Evolutionary conservation across 2,113 vertebrate genomes (phyloP).

Genomic region (Hiodon alosoides): DNA sequence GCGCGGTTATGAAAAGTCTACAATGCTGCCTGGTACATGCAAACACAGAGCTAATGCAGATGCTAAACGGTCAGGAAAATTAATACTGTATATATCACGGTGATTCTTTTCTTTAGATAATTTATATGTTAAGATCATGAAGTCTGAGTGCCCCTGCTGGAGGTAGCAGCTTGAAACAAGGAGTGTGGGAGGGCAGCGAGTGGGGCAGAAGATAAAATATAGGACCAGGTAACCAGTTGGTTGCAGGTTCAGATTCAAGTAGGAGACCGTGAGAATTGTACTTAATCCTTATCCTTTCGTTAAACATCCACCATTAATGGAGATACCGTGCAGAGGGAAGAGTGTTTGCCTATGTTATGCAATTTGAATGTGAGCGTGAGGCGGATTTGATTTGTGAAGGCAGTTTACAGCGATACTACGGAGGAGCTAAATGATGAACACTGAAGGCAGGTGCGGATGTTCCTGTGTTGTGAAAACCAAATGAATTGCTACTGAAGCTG

Average conservation of each 20-base stretch:
- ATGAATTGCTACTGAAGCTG: slow-evolving; percentile 2
- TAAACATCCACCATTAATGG: not conserved
- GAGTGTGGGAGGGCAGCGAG: no score
- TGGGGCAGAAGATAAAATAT: no score
- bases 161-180: no score
- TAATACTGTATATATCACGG: no score
- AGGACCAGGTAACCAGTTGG: no score
- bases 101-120: no score
- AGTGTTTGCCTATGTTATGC: not conserved
- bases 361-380: not conserved
- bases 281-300: not conserved
- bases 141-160: no score
- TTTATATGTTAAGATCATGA: no score
- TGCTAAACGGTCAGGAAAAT: no score
- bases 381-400: not conserved
- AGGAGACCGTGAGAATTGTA: no score
- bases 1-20: not conserved
- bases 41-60: no score
- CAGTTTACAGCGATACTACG: not conserved
- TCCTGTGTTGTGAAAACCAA: not conserved
- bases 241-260: no score
- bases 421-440: not conserved
- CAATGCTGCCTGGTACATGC: not conserved
- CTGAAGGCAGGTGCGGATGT: not conserved
- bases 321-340: not conserved